These are phyloP conservation scores for Tenrec ecaudatus DNA, from an alignment of 2,113 vertebrate species.

Conservation along the genomic window DNA sequence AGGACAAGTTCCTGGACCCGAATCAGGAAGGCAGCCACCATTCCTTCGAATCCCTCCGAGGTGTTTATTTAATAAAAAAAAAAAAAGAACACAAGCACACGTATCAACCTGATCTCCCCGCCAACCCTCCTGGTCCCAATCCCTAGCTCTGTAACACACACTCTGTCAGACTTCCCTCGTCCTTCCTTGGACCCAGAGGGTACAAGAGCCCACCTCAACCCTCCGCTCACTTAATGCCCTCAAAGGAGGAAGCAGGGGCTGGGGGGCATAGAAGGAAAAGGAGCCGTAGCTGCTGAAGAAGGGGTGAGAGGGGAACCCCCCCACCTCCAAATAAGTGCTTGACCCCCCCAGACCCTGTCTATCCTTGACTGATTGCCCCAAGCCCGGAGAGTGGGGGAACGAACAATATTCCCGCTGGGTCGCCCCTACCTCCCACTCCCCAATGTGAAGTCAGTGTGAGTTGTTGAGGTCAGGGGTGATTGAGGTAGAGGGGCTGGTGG, in stretches of 20 bases:
- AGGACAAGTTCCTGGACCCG: background rate
- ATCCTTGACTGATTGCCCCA: background rate
- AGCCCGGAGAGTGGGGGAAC: background rate
- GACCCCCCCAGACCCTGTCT: conserved; percentile 11
- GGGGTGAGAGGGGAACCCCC: background rate
- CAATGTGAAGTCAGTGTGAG: conserved; percentile 30
- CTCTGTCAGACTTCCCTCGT: conserved; percentile 21
- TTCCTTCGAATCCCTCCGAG: conserved; percentile 50
- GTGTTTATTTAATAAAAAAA: conserved; percentile 79
- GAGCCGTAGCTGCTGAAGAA: conserved; percentile 23
- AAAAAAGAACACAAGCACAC: conserved; percentile 65
- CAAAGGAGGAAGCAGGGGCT: background rate
- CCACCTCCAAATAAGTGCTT: conserved; percentile 43
- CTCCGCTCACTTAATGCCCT: background rate
- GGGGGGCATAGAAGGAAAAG: background rate
- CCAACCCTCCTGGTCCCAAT: background rate
- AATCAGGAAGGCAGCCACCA: conserved; percentile 50
- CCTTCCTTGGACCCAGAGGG: conserved; percentile 47
- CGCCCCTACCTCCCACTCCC: background rate
- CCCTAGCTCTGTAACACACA: conserved; percentile 39
- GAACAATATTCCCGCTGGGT: background rate
- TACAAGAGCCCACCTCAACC: background rate
- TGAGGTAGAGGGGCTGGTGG: conserved; percentile 79
- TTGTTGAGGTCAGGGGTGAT: conserved; percentile 68
- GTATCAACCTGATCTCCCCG: background rate